Evolutionary conservation across 2,797 vertebrate species (phyloP).

Genomic region (Brachyrhaphis roseni): DNA sequence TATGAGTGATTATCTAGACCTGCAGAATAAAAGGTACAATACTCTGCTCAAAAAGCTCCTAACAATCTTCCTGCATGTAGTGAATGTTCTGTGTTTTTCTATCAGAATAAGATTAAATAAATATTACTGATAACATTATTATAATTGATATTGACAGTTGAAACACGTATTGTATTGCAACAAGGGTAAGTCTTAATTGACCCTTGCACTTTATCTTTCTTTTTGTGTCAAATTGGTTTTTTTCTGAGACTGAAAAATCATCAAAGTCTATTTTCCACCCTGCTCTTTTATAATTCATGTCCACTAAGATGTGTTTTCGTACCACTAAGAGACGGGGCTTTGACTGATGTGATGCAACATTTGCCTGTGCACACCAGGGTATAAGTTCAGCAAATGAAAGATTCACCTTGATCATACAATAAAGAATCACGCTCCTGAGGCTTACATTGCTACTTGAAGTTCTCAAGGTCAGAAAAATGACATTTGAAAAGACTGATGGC

Average conservation of each 20-base stretch:
- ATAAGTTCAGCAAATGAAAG: conserved; percentile 28
- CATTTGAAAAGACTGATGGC: conserved; percentile 39
- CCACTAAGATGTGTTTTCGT: conserved; percentile 23
- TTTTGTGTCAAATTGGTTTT: conserved; percentile 14
- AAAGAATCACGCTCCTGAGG: conserved; percentile 23
- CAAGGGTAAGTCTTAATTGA: background rate
- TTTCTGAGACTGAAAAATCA: conserved; percentile 43
- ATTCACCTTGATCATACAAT: conserved; percentile 43
- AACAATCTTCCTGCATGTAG: background rate
- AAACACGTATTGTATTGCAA: background rate
- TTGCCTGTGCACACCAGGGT: conserved; percentile 17
- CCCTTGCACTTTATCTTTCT: background rate
- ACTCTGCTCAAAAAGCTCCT: background rate
- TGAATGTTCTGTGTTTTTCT: background rate
- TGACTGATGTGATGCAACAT: conserved; percentile 39
- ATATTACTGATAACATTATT: background rate
- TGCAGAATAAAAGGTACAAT: background rate
- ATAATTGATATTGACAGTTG: background rate
- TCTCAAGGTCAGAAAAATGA: conserved; percentile 41
- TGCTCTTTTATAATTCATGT: conserved; percentile 28
- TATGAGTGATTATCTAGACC: background rate
- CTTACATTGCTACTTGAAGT: conserved; percentile 32
- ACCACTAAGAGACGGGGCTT: conserved; percentile 12
- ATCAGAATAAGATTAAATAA: background rate
- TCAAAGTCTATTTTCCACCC: conserved; percentile 28